Evolutionary conservation across 2,113 vertebrate species (phyloP).

Genomic region (Monopterus albus): DNA sequence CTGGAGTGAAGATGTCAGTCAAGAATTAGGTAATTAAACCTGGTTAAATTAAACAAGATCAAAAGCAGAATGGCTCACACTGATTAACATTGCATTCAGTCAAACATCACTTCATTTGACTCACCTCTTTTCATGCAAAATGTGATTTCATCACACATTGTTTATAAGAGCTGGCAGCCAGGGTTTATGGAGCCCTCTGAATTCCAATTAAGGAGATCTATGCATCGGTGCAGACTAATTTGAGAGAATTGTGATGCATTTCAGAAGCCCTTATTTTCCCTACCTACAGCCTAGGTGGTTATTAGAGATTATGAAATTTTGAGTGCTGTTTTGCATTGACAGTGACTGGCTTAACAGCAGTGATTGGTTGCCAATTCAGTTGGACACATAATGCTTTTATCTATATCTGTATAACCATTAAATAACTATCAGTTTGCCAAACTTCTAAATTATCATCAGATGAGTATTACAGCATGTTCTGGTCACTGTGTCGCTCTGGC

Average conservation of each 20-base stretch:
- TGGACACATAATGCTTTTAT: too few relatives aligned
- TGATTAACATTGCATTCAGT: slow-evolving; percentile 23
- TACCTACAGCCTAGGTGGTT: not conserved
- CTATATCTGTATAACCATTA: not conserved
- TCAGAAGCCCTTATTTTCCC: slow-evolving; percentile 33
- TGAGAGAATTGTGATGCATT: slow-evolving; percentile 21
- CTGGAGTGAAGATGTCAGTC: not conserved
- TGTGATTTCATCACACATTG: slow-evolving; percentile 27
- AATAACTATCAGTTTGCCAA: not conserved
- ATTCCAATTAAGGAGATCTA: slow-evolving; percentile 41
- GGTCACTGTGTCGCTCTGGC: too few relatives aligned
- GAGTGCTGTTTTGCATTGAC: not conserved
- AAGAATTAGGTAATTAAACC: slow-evolving; percentile 21
- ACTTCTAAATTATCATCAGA: not conserved
- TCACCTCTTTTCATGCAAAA: slow-evolving; percentile 26
- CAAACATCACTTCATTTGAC: slow-evolving; percentile 36
- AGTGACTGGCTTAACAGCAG: not conserved
- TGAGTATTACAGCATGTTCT: not conserved
- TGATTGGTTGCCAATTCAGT: not conserved
- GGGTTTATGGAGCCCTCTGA: slow-evolving; percentile 29
- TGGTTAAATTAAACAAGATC: slow-evolving; percentile 15
- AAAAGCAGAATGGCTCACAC: not conserved
- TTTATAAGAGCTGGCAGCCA: slow-evolving; percentile 27
- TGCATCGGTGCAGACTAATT: slow-evolving; percentile 26
- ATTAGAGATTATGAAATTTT: slow-evolving; percentile 2